Conservation (phyloP, 2,888 invertebrate species). For the Myopa testacea region DNA sequence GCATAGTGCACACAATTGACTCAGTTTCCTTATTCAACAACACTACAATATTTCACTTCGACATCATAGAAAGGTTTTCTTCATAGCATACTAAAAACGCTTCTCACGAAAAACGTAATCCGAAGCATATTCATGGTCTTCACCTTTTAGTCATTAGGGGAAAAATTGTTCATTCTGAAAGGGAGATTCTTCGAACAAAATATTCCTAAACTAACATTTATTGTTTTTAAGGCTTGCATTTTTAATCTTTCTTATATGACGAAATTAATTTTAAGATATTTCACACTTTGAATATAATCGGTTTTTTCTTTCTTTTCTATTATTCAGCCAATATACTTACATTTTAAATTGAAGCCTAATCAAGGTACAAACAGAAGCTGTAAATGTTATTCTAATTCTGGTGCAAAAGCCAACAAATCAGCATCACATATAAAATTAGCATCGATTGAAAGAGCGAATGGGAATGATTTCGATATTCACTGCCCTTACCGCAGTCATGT, state of each 20-base stretch:
- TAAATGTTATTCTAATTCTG: conserved; percentile 55
- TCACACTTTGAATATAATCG: too few relatives aligned
- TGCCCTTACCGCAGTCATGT: conserved; percentile 49
- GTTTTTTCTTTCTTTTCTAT: conserved; percentile 48
- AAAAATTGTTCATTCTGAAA: too few relatives aligned
- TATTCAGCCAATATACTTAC: conserved; percentile 63
- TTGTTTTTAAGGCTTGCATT: not conserved
- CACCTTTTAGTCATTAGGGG: too few relatives aligned
- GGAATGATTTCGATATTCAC: conserved; percentile 17
- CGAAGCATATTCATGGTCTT: too few relatives aligned
- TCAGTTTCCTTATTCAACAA: too few relatives aligned
- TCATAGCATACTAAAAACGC: not conserved
- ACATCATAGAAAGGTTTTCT: too few relatives aligned
- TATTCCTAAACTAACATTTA: not conserved
- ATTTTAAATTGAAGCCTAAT: conserved; percentile 59
- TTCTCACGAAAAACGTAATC: not conserved
- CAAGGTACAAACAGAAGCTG: conserved; percentile 64
- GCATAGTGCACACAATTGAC: too few relatives aligned
- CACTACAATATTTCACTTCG: too few relatives aligned
- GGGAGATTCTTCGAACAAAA: too few relatives aligned
- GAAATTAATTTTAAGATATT: too few relatives aligned
- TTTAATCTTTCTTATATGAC: too few relatives aligned
- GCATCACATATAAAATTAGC: conserved; percentile 53
- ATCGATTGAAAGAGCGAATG: conserved; percentile 41
- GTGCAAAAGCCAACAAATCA: conserved; percentile 55